Base-by-base conservation (phyloP, 1,140 invertebrate genomes). In the Aculops lycopersici region DNA sequence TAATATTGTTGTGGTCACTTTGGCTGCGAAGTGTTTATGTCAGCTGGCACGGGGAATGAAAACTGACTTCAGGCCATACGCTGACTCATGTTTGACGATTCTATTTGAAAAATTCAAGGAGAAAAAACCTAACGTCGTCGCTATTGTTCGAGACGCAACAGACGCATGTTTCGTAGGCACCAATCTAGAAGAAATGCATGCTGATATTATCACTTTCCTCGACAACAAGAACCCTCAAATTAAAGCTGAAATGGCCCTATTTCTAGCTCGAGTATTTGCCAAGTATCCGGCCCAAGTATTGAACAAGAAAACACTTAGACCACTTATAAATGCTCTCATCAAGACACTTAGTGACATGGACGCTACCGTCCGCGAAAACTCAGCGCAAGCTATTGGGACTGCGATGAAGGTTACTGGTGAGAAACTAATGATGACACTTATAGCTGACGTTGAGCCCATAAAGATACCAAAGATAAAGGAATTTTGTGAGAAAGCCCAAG, bases 381-480 rank as follows among this genome's bases (percentile, higher is more conserved):
- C 75, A 2, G 74, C 77, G 3, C 74, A 84, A 55, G 83, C 84
- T 2, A 55, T 95, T 5, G 88, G 84, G n/a, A 84, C 79, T 0
- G 69, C 79, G 2, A 74, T 84, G 62, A 94, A 90, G 58, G 64
- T 88, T 2, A 71, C 90, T 12, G 75, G 83, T 16, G 88, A 95
- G 51, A 88, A 86, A 57, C 64, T 69, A 14, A 71, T 94, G 37
- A 64, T 64, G 35, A 72, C 79, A 0, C 77, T 88, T 50, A 60
- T 94, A 15, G 64, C 66, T 3, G 84, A 92, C 54, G 57, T 95
- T 3, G 84, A 80, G 53, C 68, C 71, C 31, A 55, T 90, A 3
- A 98, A 95, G 59, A 74, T 90, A 67, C 64, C 70, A 17, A 95
- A 94, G 42, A 83, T 95, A 15, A 83, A 88, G 57, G 88, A 95